phyloP scores from a whole-genome alignment of 1,140 invertebrate species.

The Drosophila leontia region DNA sequence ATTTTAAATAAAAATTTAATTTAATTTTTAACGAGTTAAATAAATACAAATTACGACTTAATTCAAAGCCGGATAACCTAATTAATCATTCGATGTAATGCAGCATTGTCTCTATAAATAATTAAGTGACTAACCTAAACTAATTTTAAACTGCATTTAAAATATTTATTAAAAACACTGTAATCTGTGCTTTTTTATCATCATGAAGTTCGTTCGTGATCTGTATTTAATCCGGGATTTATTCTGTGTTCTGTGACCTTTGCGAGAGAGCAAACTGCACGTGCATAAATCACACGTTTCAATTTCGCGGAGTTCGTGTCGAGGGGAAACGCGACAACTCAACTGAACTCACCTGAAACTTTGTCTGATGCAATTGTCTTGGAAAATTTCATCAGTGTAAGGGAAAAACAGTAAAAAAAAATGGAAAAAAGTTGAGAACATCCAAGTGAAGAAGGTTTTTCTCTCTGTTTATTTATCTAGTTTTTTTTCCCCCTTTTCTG shows the following conservation, averaged over 20 bases:
- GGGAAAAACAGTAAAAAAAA: too few species aligned
- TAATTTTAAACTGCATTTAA: slow-evolving; percentile 2
- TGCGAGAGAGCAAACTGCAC: slow-evolving; percentile 17
- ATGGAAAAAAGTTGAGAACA: slow-evolving; percentile 27
- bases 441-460: slow-evolving; percentile 19
- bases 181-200: slow-evolving; percentile 6
- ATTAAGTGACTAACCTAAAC: neutral
- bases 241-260: slow-evolving; percentile 29
- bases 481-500: neutral
- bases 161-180: neutral
- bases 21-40: too few species aligned
- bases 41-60: neutral
- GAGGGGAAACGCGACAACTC: slow-evolving; percentile 16
- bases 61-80: neutral
- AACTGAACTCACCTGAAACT: slow-evolving; percentile 30
- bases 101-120: slow-evolving; percentile 2
- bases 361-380: slow-evolving; percentile 40
- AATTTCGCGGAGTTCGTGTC: slow-evolving; percentile 44
- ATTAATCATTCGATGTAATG: neutral
- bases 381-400: slow-evolving; percentile 19
- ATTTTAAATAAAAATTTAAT: neutral
- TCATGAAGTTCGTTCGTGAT: slow-evolving; percentile 34
- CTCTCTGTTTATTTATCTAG: slow-evolving; percentile 18
- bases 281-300: slow-evolving; percentile 44
- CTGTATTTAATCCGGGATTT: slow-evolving; percentile 22